phyloP scores from a whole-genome alignment of 1,140 invertebrate species.

The Ptiloglossa arizonensis region DNA sequence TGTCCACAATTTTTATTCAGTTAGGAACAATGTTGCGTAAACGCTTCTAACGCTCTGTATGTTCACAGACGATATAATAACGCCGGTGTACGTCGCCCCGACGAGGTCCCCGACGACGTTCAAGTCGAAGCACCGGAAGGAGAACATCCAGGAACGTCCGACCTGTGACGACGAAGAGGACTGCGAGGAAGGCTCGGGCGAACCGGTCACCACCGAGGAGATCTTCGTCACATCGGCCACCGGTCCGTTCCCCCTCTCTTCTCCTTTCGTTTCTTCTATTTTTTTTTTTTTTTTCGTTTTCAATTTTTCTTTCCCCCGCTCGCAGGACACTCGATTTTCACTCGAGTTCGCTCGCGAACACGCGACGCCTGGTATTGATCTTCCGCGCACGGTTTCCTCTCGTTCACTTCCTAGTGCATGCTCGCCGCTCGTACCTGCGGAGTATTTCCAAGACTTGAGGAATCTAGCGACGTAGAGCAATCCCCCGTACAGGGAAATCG shows the following conservation, averaged over 20 bases:
- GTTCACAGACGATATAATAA: slow-evolving; percentile 91
- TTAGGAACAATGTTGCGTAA: no score
- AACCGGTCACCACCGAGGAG: slow-evolving; percentile 85
- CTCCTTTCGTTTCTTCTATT: neutral
- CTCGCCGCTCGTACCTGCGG: neutral
- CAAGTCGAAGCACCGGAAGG: slow-evolving; percentile 78
- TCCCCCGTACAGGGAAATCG: neutral
- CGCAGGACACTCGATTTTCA: slow-evolving; percentile 14
- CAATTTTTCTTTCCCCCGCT: neutral
- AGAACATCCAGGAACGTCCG: slow-evolving; percentile 72
- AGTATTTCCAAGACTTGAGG: slow-evolving; percentile 23
- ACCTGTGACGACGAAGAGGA: slow-evolving; percentile 92
- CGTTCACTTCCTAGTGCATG: slow-evolving; percentile 28
- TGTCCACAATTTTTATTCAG: no score
- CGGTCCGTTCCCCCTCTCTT: slow-evolving; percentile 74
- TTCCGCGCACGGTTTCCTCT: slow-evolving; percentile 32
- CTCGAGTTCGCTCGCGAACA: neutral
- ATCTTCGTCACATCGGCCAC: slow-evolving; percentile 83
- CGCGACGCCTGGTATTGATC: slow-evolving; percentile 49
- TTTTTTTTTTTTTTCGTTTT: no score
- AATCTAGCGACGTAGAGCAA: neutral
- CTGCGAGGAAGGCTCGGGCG: slow-evolving; percentile 87
- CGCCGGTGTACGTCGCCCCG: slow-evolving; percentile 93
- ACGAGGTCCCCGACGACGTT: slow-evolving; percentile 86
- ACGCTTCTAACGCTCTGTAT: slow-evolving; percentile 1